A percentile compares a stretch with the other conserved stretches of the same genome.
These are phyloP conservation scores for Lepidocyrtinus sp. DNA, from an alignment of 2,888 invertebrate species.

Conservation along the genomic window DNA sequence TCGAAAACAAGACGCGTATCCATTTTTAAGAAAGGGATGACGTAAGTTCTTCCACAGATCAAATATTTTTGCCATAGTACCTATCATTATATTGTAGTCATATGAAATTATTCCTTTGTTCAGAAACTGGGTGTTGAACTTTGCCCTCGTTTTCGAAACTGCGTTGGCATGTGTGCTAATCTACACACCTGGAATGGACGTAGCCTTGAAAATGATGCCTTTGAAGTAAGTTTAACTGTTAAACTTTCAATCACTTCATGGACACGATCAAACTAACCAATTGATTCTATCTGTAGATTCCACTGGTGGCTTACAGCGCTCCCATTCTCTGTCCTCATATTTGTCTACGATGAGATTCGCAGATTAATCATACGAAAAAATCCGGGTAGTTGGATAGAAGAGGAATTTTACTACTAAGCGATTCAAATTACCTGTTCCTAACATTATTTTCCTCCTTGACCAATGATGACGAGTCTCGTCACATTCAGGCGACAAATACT, in stretches of 20 bases:
- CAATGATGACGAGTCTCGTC: too few relatives aligned
- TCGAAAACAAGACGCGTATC: slow-evolving; percentile 98
- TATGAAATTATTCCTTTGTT: slow-evolving; percentile 3
- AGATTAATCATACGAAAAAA: slow-evolving; percentile 80
- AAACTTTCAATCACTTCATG: slow-evolving; percentile 44
- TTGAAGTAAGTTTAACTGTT: slow-evolving; percentile 67
- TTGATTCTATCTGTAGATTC: slow-evolving; percentile 72
- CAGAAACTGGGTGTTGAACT: slow-evolving; percentile 78
- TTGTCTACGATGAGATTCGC: slow-evolving; percentile 82
- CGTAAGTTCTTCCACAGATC: slow-evolving; percentile 73
- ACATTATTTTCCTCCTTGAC: too few relatives aligned
- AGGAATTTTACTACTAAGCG: slow-evolving; percentile 84
- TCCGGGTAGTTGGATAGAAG: slow-evolving; percentile 81
- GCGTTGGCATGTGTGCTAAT: slow-evolving; percentile 73
- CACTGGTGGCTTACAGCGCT: slow-evolving; percentile 77
- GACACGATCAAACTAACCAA: background rate
- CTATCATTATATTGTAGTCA: too few relatives aligned
- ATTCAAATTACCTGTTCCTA: too few relatives aligned
- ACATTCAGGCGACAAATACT: background rate
- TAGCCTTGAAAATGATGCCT: slow-evolving; percentile 71
- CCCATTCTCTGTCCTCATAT: slow-evolving; percentile 83
- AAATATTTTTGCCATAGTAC: background rate
- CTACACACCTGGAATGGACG: slow-evolving; percentile 74
- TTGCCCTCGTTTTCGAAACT: slow-evolving; percentile 77
- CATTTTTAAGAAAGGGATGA: slow-evolving; percentile 97